Percentiles rank a stretch among this genome's conserved stretches.
These are phyloP conservation scores for Sminthopsis crassicaudata DNA, from an alignment of 2,113 vertebrate species.

Conservation along the genomic window DNA sequence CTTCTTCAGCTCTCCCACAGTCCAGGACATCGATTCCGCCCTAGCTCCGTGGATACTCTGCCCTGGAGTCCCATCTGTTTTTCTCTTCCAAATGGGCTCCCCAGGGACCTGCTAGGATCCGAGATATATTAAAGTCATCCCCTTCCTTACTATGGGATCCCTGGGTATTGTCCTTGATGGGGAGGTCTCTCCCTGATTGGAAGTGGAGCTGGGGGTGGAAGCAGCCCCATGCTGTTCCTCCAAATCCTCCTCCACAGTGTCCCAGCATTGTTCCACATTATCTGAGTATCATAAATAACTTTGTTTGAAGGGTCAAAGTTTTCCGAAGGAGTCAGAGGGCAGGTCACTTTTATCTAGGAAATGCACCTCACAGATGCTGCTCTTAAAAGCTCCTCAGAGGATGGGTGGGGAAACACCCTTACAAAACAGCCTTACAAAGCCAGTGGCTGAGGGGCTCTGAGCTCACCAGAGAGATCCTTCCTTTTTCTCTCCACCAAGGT, in stretches of 20 bases:
- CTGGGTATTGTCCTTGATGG: slow-evolving; percentile 69
- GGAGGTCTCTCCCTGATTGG: slow-evolving; percentile 58
- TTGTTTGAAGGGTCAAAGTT: slow-evolving; percentile 76
- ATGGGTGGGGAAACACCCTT: slow-evolving; percentile 78
- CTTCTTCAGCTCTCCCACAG: slow-evolving; percentile 64
- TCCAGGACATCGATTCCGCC: slow-evolving; percentile 57
- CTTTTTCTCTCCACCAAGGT: slow-evolving; percentile 76
- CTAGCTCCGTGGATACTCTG: slow-evolving; percentile 50
- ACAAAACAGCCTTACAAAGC: slow-evolving; percentile 72
- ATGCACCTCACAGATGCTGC: slow-evolving; percentile 81
- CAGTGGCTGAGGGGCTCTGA: slow-evolving; percentile 54
- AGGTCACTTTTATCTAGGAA: slow-evolving; percentile 81
- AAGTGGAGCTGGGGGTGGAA: slow-evolving; percentile 47
- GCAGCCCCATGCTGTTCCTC: slow-evolving; percentile 31
- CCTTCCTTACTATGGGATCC: slow-evolving; percentile 65
- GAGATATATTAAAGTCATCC: slow-evolving; percentile 77
- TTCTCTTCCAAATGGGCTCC: slow-evolving; percentile 66
- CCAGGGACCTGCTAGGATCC: slow-evolving; percentile 68
- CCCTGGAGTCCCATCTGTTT: slow-evolving; percentile 66
- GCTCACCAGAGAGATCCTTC: slow-evolving; percentile 65
- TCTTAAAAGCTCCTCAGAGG: slow-evolving; percentile 77
- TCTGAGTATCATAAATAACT: slow-evolving; percentile 77
- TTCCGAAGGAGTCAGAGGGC: slow-evolving; percentile 80
- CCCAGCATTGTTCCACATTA: slow-evolving; percentile 74
- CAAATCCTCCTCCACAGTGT: slow-evolving; percentile 40